Conservation (phyloP, 2,113 vertebrate genomes). For the Herpetotheres cachinnans region DNA sequence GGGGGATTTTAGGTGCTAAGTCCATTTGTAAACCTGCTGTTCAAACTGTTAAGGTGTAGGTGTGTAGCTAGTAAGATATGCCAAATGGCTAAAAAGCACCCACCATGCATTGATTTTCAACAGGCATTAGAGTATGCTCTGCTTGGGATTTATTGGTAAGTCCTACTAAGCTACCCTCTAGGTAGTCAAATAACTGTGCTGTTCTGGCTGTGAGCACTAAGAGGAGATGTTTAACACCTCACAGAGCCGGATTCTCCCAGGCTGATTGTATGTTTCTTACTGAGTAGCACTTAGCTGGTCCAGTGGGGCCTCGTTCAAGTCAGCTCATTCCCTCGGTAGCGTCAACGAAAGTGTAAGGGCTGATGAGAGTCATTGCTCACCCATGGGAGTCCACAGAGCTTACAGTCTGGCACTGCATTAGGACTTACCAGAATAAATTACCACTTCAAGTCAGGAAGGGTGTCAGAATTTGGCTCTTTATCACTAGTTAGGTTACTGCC, state of each 20-base stretch:
- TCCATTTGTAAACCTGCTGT: not conserved
- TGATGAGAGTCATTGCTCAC: not conserved
- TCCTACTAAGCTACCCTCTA: not conserved
- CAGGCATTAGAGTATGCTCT: not conserved
- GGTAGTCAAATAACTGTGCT: not conserved
- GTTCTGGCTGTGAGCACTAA: not conserved
- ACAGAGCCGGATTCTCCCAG: not conserved
- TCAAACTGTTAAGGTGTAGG: not conserved
- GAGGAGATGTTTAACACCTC: not conserved
- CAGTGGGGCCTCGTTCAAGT: not conserved
- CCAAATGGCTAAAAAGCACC: not conserved
- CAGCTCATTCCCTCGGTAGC: not conserved
- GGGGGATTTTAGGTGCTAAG: not conserved
- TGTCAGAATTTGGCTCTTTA: not conserved
- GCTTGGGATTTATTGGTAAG: not conserved
- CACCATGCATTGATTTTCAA: not conserved
- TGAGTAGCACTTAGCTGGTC: not conserved
- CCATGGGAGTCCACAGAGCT: not conserved
- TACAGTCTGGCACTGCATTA: not conserved
- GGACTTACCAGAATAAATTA: not conserved
- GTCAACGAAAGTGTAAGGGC: accelerated
- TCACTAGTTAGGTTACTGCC: not conserved
- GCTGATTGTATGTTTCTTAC: not conserved
- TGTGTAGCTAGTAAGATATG: not conserved
- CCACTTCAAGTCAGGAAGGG: not conserved